Evolutionary conservation across 2,113 vertebrate species (phyloP).

Genomic region (Gasterosteus aculeatus): DNA sequence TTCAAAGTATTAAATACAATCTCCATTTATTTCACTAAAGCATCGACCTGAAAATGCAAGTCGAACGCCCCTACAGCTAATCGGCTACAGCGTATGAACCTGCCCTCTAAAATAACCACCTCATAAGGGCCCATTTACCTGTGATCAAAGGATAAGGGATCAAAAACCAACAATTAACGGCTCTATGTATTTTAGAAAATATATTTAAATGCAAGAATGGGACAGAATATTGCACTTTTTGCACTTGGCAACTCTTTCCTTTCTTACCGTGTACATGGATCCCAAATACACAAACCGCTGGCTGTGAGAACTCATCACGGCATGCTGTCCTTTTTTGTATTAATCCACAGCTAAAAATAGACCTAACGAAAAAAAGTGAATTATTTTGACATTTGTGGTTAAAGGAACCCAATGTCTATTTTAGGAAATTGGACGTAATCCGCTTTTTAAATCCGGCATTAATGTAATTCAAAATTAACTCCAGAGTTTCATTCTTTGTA

Average conservation of each 20-base stretch:
- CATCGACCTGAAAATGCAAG: background rate
- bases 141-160: background rate
- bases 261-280: background rate
- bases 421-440: background rate
- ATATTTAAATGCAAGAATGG: background rate
- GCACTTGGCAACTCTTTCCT: background rate
- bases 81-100: background rate
- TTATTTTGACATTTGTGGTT: background rate
- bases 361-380: background rate
- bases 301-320: background rate
- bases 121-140: background rate
- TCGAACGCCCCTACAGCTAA: background rate
- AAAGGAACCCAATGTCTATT: background rate
- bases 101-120: background rate
- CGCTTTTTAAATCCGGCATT: background rate
- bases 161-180: background rate
- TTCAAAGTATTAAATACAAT: conserved; percentile 19
- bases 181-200: background rate
- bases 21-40: background rate
- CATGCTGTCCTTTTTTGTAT: too few species aligned
- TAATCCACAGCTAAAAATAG: background rate
- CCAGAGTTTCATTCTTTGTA: background rate
- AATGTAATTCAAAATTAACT: background rate
- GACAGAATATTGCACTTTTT: background rate
- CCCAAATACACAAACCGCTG: background rate